These are phyloP conservation scores for Lasiurus borealis DNA, from an alignment of 2,113 vertebrate species.

Conservation along the genomic window DNA sequence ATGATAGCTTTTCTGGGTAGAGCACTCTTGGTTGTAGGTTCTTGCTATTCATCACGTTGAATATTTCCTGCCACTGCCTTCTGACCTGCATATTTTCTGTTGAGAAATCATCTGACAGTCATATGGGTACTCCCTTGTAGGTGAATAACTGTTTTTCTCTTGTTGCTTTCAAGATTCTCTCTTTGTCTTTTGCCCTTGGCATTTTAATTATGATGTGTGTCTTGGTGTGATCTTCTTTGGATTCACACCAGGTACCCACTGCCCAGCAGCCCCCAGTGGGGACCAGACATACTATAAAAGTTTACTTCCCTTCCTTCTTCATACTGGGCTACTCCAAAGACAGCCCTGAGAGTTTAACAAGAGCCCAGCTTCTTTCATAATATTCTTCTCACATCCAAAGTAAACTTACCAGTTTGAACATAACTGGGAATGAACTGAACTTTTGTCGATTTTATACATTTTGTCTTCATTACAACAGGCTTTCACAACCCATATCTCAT, in stretches of 20 bases:
- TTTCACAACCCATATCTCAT: background rate
- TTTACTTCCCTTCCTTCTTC: constrained; percentile 40
- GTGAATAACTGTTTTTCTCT: too few species aligned
- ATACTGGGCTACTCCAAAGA: constrained; percentile 12
- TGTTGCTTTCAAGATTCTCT: too few species aligned
- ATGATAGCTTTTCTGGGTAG: too few species aligned
- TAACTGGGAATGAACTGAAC: background rate
- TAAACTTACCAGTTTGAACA: background rate
- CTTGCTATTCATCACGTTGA: too few species aligned
- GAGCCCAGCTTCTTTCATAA: background rate
- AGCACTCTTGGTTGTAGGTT: too few species aligned
- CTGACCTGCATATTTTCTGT: too few species aligned
- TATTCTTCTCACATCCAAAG: background rate
- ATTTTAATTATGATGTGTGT: too few species aligned
- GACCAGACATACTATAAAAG: background rate
- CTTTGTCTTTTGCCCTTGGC: too few species aligned
- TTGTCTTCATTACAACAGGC: background rate
- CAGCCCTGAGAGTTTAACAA: constrained; percentile 13
- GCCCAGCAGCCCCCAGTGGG: background rate
- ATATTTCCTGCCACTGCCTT: too few species aligned
- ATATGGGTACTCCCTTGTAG: too few species aligned
- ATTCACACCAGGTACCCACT: background rate
- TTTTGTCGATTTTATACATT: background rate
- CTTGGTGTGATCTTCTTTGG: too few species aligned
- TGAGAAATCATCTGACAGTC: too few species aligned